phyloP scores from a whole-genome alignment of 2,888 invertebrate genomes.

The Galerucella nymphaeae region DNA sequence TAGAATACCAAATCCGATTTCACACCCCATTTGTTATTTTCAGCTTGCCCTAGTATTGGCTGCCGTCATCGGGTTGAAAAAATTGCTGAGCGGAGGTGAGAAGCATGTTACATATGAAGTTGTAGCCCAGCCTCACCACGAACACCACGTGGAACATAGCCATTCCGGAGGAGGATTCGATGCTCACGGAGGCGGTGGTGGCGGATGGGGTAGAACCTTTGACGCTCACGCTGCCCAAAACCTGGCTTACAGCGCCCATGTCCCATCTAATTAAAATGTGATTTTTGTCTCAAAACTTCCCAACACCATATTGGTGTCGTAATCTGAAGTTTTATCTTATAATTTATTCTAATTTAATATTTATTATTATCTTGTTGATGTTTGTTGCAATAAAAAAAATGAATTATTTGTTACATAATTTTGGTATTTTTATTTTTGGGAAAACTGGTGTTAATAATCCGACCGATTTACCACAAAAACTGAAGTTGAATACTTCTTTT shows the following conservation, averaged over 20 bases:
- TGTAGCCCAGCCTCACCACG: conserved; percentile 75
- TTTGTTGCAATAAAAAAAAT: conserved; percentile 42
- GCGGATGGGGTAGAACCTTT: conserved; percentile 73
- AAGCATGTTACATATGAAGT: conserved; percentile 81
- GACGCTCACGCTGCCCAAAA: conserved; percentile 67
- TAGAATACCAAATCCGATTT: no score
- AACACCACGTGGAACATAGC: conserved; percentile 65
- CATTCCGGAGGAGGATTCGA: conserved; percentile 58
- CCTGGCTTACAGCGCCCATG: conserved; percentile 73
- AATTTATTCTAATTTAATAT: conserved; percentile 54
- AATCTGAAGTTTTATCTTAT: conserved; percentile 37
- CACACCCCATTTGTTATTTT: conserved; percentile 23
- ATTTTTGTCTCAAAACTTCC: conserved; percentile 22
- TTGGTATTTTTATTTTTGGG: conserved; percentile 4
- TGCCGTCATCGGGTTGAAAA: conserved; percentile 84
- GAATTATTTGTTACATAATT: conserved; percentile 36
- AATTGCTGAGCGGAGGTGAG: conserved; percentile 80
- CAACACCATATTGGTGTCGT: conserved; percentile 60
- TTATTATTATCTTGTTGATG: conserved; percentile 49
- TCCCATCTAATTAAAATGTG: conserved; percentile 59
- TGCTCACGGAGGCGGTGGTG: conserved; percentile 50
- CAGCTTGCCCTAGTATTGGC: conserved; percentile 82
- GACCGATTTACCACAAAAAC: no score
- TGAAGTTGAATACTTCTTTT: no score
- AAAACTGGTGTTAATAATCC: background rate